phyloP scores from a whole-genome alignment of 1,140 invertebrate genomes.

The Cyphomyrmex costatus region DNA sequence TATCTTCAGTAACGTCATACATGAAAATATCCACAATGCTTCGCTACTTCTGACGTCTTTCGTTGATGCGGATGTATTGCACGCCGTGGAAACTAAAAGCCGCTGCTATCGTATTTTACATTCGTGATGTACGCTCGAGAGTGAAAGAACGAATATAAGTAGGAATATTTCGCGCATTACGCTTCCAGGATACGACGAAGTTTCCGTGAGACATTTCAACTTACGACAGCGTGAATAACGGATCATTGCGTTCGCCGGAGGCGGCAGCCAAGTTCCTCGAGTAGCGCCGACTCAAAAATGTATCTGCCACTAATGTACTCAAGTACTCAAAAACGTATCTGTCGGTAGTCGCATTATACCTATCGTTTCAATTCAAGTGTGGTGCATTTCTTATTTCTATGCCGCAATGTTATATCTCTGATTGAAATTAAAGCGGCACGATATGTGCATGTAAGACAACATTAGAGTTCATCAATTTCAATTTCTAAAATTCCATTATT shows the following conservation, averaged over 20 bases:
- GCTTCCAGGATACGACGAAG: conserved; percentile 51
- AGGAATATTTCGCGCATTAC: conserved; percentile 60
- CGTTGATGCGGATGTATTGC: conserved; percentile 43
- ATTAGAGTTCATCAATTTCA: neutral
- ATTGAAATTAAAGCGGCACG: neutral
- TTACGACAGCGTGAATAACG: conserved; percentile 69
- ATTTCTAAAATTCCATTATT: neutral
- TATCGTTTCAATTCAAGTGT: conserved; percentile 1
- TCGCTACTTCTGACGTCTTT: neutral
- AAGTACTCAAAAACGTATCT: conserved; percentile 43
- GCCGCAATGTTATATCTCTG: neutral
- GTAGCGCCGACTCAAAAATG: conserved; percentile 45
- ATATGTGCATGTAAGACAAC: neutral
- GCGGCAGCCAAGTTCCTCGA: conserved; percentile 42
- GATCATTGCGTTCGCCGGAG: conserved; percentile 64
- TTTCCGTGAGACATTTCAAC: conserved; percentile 59
- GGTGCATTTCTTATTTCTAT: conserved; percentile 20
- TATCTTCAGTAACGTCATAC: conserved; percentile 25
- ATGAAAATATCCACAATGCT: conserved; percentile 32
- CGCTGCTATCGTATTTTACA: conserved; percentile 45
- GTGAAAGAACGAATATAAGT: conserved; percentile 40
- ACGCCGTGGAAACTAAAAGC: conserved; percentile 38
- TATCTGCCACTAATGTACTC: conserved; percentile 41
- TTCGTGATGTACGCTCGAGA: conserved; percentile 39
- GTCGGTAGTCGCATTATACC: neutral